Conservation (phyloP, 2,888 invertebrate species). For the Clanis bilineata region DNA sequence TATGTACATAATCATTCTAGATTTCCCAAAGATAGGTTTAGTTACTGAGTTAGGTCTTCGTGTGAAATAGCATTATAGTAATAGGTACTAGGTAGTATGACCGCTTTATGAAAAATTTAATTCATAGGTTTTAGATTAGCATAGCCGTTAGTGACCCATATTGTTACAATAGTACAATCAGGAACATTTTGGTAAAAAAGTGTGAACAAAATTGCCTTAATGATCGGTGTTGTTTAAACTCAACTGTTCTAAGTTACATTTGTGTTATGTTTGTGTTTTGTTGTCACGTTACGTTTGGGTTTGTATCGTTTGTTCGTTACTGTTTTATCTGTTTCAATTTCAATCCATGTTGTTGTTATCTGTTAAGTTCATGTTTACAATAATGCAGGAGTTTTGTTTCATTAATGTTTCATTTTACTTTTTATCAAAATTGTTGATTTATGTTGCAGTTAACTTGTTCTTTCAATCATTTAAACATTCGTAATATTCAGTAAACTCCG, state of each 20-base stretch:
- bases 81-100: constrained; percentile 20
- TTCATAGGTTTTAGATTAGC: constrained; percentile 3
- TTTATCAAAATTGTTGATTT: neutral
- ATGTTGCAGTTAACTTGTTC: neutral
- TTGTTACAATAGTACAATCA: constrained; percentile 23
- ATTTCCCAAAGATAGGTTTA: constrained; percentile 61
- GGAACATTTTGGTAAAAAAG: constrained; percentile 32
- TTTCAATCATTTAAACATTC: neutral
- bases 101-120: neutral
- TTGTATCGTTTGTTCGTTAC: constrained; percentile 32
- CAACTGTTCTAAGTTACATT: constrained; percentile 49
- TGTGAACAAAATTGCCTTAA: constrained; percentile 63
- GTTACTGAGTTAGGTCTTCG: constrained; percentile 38
- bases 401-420: neutral
- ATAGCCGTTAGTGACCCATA: constrained; percentile 26
- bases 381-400: neutral
- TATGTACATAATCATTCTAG: constrained; percentile 36
- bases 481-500: neutral
- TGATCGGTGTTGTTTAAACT: constrained; percentile 71
- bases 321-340: constrained; percentile 31
- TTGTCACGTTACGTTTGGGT: constrained; percentile 40
- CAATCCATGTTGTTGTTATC: constrained; percentile 26
- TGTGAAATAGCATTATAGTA: constrained; percentile 32
- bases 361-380: constrained; percentile 23
- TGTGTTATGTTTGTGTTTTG: constrained; percentile 48